phyloP scores from a whole-genome alignment of 2,888 invertebrate species.

The Neoascia interrupta region DNA sequence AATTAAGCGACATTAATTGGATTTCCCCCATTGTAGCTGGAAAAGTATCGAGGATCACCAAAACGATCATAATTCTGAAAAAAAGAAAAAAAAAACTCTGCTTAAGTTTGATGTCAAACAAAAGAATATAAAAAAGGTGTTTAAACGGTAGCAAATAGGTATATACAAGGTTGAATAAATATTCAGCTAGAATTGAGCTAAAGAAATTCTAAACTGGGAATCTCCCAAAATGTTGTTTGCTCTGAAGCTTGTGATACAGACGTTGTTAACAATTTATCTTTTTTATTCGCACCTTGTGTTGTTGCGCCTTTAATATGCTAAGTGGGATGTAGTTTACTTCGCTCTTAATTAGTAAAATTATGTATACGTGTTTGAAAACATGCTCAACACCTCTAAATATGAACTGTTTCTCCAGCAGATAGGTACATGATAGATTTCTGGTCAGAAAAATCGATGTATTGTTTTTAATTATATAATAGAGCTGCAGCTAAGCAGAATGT shows the following conservation, averaged over 20 bases:
- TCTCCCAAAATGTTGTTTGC: conserved; percentile 24
- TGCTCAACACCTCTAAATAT: no score
- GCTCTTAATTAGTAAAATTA: no score
- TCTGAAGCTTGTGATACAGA: conserved; percentile 1
- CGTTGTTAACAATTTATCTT: not conserved
- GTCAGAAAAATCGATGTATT: no score
- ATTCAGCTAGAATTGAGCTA: conserved; percentile 6
- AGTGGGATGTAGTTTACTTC: no score
- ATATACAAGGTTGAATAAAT: conserved; percentile 1
- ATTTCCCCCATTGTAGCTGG: conserved; percentile 76
- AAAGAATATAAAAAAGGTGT: not conserved
- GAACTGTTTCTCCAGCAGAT: no score
- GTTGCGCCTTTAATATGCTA: no score
- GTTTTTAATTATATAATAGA: no score
- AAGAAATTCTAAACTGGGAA: conserved; percentile 20
- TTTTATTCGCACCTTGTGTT: no score
- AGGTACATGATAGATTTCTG: no score
- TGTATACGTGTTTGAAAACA: no score
- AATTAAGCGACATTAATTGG: conserved; percentile 77
- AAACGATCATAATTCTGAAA: conserved; percentile 77
- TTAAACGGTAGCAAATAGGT: not conserved
- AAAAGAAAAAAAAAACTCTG: conserved; percentile 5
- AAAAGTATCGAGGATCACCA: conserved; percentile 78
- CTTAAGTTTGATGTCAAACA: not conserved
- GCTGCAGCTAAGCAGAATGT: no score